Evolutionary conservation across 2,888 invertebrate species (phyloP).

Genomic region (Sarcophaga carnaria): DNA sequence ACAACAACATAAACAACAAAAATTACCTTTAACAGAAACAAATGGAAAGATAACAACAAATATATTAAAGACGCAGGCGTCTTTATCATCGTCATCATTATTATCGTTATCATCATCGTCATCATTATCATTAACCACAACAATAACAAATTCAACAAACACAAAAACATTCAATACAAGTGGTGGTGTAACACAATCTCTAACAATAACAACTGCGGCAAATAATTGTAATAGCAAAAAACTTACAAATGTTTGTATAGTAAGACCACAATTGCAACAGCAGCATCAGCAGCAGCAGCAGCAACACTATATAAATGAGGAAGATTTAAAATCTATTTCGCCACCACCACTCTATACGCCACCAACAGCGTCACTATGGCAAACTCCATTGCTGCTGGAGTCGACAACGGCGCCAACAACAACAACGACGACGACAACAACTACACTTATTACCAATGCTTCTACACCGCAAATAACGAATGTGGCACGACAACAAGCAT

Average conservation of each 20-base stretch:
- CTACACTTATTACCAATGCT: neutral
- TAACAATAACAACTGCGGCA: constrained; percentile 72
- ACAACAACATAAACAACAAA: constrained; percentile 66
- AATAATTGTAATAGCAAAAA: constrained; percentile 70
- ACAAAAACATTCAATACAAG: constrained; percentile 74
- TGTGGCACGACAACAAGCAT: constrained; percentile 8
- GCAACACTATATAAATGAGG: constrained; percentile 71
- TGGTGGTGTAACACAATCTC: constrained; percentile 76
- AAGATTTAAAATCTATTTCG: constrained; percentile 66
- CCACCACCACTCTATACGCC: constrained; percentile 74
- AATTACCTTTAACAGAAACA: constrained; percentile 70
- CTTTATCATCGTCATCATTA: constrained; percentile 70
- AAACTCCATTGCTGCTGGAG: constrained; percentile 77
- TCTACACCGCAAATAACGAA: constrained; percentile 53
- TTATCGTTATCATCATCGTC: constrained; percentile 49
- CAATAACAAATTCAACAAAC: constrained; percentile 60
- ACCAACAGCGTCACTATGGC: constrained; percentile 79
- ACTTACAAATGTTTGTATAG: constrained; percentile 76
- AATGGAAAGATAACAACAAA: constrained; percentile 71
- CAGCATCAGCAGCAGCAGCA: constrained; percentile 70
- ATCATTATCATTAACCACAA: constrained; percentile 57
- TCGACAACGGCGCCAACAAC: constrained; percentile 56
- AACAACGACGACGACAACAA: constrained; percentile 23
- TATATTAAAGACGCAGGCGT: constrained; percentile 75
- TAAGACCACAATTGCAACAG: constrained; percentile 77